Percentiles rank a stretch among this genome's conserved stretches.
These are phyloP conservation scores for Leptinotarsa juncta DNA, from an alignment of 2,888 invertebrate species.

Conservation along the genomic window DNA sequence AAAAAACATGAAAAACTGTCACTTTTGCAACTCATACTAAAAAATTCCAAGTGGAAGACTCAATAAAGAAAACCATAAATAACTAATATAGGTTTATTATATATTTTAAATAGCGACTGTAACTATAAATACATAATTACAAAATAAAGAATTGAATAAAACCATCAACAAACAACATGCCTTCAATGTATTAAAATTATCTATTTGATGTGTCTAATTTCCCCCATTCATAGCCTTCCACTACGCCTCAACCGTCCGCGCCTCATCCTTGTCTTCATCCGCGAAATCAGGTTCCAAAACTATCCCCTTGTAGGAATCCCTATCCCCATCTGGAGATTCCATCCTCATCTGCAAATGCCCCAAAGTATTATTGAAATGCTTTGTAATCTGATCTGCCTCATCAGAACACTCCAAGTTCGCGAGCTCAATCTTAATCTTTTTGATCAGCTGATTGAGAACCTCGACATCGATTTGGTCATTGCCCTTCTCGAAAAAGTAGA, in stretches of 20 bases:
- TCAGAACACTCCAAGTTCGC: constrained; percentile 94
- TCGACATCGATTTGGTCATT: constrained; percentile 63
- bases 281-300: constrained; percentile 34
- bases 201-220: background rate
- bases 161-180: too few relatives aligned
- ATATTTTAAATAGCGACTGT: background rate
- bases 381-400: constrained; percentile 96
- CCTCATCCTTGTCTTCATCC: constrained; percentile 33
- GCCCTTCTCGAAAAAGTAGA: constrained; percentile 92
- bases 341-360: constrained; percentile 81
- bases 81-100: background rate
- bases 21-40: too few relatives aligned
- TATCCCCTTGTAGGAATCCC: constrained; percentile 75
- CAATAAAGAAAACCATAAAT: constrained; percentile 11
- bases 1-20: too few relatives aligned
- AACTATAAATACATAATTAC: background rate
- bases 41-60: too few relatives aligned
- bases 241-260: constrained; percentile 24
- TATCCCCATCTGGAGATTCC: constrained; percentile 74
- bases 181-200: background rate
- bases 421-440: constrained; percentile 92
- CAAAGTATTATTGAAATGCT: constrained; percentile 92
- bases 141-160: background rate
- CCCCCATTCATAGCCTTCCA: background rate
- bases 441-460: constrained; percentile 75